Evolutionary conservation across 2,113 vertebrate genomes (phyloP).

Genomic region (Cinclus cinclus): DNA sequence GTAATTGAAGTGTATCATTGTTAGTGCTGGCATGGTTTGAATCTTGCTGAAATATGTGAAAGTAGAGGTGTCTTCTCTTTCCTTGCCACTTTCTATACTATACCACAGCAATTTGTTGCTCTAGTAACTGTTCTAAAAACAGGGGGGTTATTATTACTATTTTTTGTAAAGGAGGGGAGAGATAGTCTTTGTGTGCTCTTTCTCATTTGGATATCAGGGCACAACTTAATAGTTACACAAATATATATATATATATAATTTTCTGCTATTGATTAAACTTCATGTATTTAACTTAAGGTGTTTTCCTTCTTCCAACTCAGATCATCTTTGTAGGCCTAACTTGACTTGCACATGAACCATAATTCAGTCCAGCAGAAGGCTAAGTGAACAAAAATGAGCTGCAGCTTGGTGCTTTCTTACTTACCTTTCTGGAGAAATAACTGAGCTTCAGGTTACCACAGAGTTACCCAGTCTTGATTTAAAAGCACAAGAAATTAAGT

Average conservation of each 20-base stretch:
- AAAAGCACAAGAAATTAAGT: not conserved
- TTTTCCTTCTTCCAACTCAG: not conserved
- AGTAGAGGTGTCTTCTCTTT: conserved; percentile 1
- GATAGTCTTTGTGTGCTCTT: not conserved
- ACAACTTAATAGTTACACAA: not conserved
- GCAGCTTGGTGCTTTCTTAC: accelerated
- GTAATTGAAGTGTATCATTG: not conserved
- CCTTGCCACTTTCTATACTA: not conserved
- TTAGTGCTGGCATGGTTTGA: conserved; percentile 18
- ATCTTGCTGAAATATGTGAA: conserved; percentile 14
- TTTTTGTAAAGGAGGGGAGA: not conserved
- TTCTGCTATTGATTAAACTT: not conserved
- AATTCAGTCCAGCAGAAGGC: not conserved
- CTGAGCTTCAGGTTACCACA: not conserved
- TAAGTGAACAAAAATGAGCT: not conserved
- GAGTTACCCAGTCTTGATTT: not conserved
- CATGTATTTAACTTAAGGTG: too few species aligned
- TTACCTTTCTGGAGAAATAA: not conserved
- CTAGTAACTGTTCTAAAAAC: not conserved
- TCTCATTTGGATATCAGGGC: not conserved
- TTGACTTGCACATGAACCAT: not conserved
- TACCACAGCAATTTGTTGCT: not conserved
- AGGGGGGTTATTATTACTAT: not conserved
- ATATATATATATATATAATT: not conserved
- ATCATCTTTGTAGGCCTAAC: not conserved